Conservation (phyloP, 2,797 vertebrate genomes). For the Antrozous pallidus region DNA sequence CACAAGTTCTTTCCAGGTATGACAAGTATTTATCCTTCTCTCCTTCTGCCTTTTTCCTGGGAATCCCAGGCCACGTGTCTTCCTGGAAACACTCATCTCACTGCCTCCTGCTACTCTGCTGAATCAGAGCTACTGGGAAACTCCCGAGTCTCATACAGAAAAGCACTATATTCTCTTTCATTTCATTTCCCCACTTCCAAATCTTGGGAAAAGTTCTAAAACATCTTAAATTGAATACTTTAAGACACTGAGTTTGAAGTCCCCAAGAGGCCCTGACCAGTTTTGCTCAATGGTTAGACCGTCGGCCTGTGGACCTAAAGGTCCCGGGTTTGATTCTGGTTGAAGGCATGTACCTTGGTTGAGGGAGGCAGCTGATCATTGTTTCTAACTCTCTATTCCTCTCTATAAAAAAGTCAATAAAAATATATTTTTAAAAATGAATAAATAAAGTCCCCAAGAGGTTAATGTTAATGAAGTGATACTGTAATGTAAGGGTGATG, state of each 20-base stretch:
- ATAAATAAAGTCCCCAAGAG: background rate
- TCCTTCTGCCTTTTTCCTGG: background rate
- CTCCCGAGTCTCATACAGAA: background rate
- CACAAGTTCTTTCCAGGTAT: background rate
- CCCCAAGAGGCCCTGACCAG: background rate
- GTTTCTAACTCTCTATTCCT: too few species aligned
- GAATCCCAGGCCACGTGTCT: background rate
- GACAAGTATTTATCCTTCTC: background rate
- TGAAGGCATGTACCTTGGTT: too few species aligned
- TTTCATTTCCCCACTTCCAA: background rate
- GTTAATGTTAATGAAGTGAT: background rate
- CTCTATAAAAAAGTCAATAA: too few species aligned
- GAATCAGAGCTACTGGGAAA: background rate
- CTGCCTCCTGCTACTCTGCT: background rate
- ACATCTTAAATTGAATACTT: background rate
- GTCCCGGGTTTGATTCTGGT: too few species aligned
- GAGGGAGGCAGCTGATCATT: too few species aligned
- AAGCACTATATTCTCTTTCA: background rate
- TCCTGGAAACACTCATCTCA: background rate
- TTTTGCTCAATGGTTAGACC: too few species aligned
- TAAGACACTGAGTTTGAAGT: background rate
- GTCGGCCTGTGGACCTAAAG: too few species aligned
- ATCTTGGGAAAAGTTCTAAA: background rate
- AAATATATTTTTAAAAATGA: too few species aligned
- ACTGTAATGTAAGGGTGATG: background rate